phyloP scores from a whole-genome alignment of 2,888 invertebrate genomes.

The Drosophila fungiperda region DNA sequence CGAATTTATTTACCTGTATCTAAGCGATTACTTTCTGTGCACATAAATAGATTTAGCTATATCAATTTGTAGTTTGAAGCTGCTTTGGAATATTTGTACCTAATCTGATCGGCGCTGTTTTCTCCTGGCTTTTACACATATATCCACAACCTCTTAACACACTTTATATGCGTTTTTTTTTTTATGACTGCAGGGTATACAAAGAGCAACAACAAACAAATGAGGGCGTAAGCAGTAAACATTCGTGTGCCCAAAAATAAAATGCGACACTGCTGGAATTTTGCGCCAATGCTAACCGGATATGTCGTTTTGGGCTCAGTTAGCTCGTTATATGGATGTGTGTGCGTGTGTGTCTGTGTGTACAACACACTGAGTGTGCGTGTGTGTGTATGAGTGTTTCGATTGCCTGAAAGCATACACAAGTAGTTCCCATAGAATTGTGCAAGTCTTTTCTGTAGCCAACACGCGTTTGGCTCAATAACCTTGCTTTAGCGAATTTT shows the following conservation, averaged over 20 bases:
- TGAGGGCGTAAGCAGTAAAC: constrained; percentile 32
- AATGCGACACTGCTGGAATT: constrained; percentile 69
- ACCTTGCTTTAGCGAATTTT: constrained; percentile 47
- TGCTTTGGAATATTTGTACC: not conserved
- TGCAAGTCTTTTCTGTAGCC: constrained; percentile 25
- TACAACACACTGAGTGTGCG: not conserved
- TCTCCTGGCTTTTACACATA: not conserved
- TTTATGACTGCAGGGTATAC: constrained; percentile 4
- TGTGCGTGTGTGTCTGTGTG: not conserved
- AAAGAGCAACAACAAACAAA: constrained; percentile 19
- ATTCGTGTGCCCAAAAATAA: constrained; percentile 54
- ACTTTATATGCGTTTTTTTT: not conserved
- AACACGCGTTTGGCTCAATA: constrained; percentile 48
- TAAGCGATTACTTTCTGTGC: not conserved
- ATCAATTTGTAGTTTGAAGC: not conserved
- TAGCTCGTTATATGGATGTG: constrained; percentile 46
- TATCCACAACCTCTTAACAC: not conserved
- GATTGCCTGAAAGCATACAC: constrained; percentile 42
- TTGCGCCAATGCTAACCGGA: constrained; percentile 60
- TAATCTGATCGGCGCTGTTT: not conserved
- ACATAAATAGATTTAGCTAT: not conserved
- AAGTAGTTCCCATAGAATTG: constrained; percentile 43
- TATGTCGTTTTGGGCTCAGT: constrained; percentile 66
- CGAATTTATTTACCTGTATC: not conserved
- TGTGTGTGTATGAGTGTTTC: constrained; percentile 32